These are phyloP conservation scores for Hassar affinis DNA, from an alignment of 2,113 vertebrate species.

Conservation along the genomic window DNA sequence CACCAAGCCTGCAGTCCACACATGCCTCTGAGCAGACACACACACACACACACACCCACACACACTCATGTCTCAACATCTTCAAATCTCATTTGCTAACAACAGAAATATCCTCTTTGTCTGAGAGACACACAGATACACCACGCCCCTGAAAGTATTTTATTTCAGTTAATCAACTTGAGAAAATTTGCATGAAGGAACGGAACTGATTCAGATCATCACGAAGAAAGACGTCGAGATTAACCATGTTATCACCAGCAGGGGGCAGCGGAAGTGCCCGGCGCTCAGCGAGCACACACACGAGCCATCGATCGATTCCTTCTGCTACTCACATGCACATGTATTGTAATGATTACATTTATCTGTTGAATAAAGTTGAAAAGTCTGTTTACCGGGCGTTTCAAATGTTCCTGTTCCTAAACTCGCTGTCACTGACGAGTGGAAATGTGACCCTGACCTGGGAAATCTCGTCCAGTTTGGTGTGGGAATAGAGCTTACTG, in stretches of 20 bases:
- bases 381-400: neutral
- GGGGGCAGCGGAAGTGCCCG: neutral
- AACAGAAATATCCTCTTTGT: neutral
- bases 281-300: neutral
- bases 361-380: neutral
- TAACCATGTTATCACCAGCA: neutral
- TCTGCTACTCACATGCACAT: slow-evolving; percentile 1
- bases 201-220: neutral
- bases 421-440: no score
- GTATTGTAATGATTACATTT: neutral
- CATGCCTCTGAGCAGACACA: slow-evolving; percentile 48
- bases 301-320: no score
- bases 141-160: neutral
- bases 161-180: neutral
- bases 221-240: neutral
- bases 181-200: no score
- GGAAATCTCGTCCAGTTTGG: no score
- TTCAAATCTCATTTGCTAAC: neutral
- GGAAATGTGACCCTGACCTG: no score
- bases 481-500: no score
- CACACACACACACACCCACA: neutral
- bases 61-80: neutral
- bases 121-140: neutral
- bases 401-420: neutral
- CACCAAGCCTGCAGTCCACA: slow-evolving; percentile 51